Evolutionary conservation across 1,140 invertebrate genomes (phyloP), one percentile per base, ranked within the genome.

Genomic region (Euglossa dilemma): DNA sequence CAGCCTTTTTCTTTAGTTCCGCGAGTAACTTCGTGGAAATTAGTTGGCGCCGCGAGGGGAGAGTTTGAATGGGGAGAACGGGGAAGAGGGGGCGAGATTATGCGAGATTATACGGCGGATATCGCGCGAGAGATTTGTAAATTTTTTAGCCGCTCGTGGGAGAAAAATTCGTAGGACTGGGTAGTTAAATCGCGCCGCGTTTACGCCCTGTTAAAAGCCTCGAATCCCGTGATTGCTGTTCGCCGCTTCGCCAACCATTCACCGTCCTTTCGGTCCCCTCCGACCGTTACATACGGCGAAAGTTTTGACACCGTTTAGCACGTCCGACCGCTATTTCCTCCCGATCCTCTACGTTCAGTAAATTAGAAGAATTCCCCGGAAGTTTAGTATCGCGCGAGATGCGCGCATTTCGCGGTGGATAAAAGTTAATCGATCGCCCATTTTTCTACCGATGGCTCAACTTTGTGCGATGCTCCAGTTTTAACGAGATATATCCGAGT

Each of bases 151-250:
- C 47, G 12, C 66, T 9, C 6, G 47, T 12, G 16, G 14, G 61
- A 45, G 57, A 20, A 72, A 63, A 72, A 61, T 25, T 47, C 20
- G 43, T 47, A 66, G 20, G 9, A 54, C n/a, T 36, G 36, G 66
- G 16, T 75, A 25, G 63, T 59, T 73, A 64, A 82, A 74, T 64
- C 66, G 63, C 56, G 36, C 56, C 36, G 52, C 75, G 81, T 80
- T 84, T 73, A 72, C 56, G 36, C 56, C 36, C 43, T 66, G 81
- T 80, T 84, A 81, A 72, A 73, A 84, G 82, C 77, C 28, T 57
- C 57, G 43, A 72, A 61, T 63, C 47, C 57, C 43, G 66, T 76
- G 84, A 82, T 85, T 76, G 72, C 47, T 63, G 69, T 63, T 71
- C 50, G 28, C 66, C 84, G 72, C 52, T 82, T 66, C 67, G 57